Evolutionary conservation across 2,113 vertebrate genomes (phyloP).

Genomic region (Ranitomeya imitator): DNA sequence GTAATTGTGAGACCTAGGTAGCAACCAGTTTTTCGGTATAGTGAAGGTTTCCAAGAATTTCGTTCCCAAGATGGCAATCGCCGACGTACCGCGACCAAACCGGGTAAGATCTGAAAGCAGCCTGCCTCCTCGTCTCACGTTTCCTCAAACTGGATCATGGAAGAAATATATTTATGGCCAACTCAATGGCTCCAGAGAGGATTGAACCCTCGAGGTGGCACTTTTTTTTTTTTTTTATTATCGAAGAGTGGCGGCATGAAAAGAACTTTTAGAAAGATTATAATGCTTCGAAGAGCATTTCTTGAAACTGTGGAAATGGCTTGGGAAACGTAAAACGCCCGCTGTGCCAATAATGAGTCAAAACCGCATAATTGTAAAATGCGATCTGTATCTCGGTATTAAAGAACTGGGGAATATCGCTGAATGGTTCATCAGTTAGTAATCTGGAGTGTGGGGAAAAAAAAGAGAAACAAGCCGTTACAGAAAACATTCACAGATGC

Average conservation of each 20-base stretch:
- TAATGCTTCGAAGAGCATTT: conserved; percentile 48
- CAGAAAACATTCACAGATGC: not conserved
- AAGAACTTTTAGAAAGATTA: not conserved
- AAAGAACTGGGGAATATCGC: conserved; percentile 26
- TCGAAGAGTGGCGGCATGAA: not conserved
- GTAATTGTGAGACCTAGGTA: not conserved
- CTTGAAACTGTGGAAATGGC: conserved; percentile 42
- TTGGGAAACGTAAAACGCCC: conserved; percentile 39
- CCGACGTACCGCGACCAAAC: not conserved
- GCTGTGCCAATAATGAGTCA: conserved; percentile 46
- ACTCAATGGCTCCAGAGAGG: not conserved
- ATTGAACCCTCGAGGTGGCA: not conserved
- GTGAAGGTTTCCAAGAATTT: not conserved
- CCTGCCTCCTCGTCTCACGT: not conserved
- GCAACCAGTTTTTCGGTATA: not conserved
- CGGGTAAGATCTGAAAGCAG: not conserved
- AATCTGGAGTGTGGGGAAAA: conserved; percentile 19
- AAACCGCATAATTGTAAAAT: conserved; percentile 45
- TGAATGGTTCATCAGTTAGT: conserved; percentile 25
- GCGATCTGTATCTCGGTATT: conserved; percentile 33
- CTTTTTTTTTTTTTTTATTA: not conserved
- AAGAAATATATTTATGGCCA: conserved; percentile 23
- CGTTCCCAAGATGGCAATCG: not conserved
- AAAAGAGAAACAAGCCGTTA: not conserved
- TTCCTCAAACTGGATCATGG: not conserved